Percentiles rank a stretch among this genome's conserved stretches.
phyloP scores from a whole-genome alignment of 2,113 vertebrate species.

The Campylomormyrus tamandua region DNA sequence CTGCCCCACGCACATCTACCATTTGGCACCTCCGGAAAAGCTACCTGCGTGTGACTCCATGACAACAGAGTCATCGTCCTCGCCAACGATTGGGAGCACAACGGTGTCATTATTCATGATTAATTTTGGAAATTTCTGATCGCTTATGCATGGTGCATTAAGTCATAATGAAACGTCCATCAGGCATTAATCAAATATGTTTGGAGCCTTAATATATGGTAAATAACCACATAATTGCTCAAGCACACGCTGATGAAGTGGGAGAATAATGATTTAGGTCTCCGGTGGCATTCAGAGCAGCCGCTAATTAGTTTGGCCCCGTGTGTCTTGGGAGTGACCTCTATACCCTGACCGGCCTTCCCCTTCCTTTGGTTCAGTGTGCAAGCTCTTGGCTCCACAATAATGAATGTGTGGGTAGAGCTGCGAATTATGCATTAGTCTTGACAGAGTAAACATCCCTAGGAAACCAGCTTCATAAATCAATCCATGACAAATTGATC shows the following conservation, averaged over 20 bases:
- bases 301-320: conserved; percentile 27
- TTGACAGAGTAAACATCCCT: conserved; percentile 29
- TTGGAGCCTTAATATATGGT: neutral
- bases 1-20: neutral
- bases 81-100: neutral
- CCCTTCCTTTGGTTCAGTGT: neutral
- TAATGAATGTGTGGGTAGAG: conserved; percentile 27
- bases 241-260: neutral
- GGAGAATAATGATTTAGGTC: neutral
- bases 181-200: conserved; percentile 2
- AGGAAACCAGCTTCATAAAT: conserved; percentile 34
- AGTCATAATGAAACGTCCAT: conserved; percentile 9
- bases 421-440: conserved; percentile 29
- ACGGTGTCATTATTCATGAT: neutral
- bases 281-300: conserved; percentile 7
- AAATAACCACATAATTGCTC: conserved; percentile 11
- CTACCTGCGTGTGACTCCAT: neutral
- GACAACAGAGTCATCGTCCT: neutral
- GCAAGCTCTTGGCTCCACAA: neutral
- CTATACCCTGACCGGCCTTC: conserved; percentile 6
- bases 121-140: conserved; percentile 5
- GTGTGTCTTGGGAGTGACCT: conserved; percentile 20
- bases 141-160: conserved; percentile 1
- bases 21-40: neutral
- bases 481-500: conserved; percentile 23